Conservation (phyloP, 1,140 invertebrate species). For the Melanaphis sacchari region DNA sequence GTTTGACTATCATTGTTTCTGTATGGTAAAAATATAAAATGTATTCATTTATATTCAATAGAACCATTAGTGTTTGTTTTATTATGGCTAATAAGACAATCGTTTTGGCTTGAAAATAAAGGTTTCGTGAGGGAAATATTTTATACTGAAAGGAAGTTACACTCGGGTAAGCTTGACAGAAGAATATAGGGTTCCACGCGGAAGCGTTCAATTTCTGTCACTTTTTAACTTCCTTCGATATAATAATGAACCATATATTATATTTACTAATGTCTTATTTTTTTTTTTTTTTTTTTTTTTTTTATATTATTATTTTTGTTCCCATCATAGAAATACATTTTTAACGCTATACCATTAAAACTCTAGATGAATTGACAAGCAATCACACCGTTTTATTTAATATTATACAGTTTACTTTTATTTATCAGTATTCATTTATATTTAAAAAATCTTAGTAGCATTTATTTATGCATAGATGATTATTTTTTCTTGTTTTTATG, state of each 20-base stretch:
- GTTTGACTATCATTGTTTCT: background rate
- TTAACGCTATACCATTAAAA: background rate
- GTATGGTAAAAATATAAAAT: background rate
- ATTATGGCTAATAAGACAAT: slow-evolving; percentile 3
- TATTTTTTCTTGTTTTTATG: background rate
- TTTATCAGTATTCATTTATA: background rate
- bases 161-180: background rate
- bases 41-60: background rate
- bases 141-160: slow-evolving; percentile 16
- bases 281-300: background rate
- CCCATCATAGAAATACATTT: background rate
- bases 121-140: background rate
- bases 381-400: background rate
- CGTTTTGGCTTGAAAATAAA: slow-evolving; percentile 16
- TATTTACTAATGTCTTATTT: slow-evolving; percentile 21
- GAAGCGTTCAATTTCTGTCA: slow-evolving; percentile 40
- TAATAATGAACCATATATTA: background rate
- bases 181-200: background rate
- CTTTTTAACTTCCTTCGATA: slow-evolving; percentile 29
- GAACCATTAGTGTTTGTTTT: background rate
- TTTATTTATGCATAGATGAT: background rate
- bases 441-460: background rate
- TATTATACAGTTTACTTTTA: background rate
- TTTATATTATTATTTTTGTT: background rate
- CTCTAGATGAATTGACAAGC: background rate